Base-by-base conservation (phyloP, 1,140 invertebrate species). In the Papilio helenus region DNA sequence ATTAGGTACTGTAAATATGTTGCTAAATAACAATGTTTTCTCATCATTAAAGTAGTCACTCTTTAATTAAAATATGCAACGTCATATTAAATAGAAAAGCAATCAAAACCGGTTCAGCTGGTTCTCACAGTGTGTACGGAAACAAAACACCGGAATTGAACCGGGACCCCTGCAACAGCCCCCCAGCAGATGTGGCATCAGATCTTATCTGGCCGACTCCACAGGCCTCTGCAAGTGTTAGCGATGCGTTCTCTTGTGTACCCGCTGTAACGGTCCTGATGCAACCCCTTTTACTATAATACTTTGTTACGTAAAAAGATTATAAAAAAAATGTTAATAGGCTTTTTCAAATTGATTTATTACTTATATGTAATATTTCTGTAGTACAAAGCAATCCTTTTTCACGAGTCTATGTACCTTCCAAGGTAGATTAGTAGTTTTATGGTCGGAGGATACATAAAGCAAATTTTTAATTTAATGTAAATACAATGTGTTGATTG, bases 151-250 rank as follows among this genome's bases (percentile, higher is more conserved):
- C 88, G 89, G 90, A 90, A 88, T 89, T 82, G 86, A 88, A 89
- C 88, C 89, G 86, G 86, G 86, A 87, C 89, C 88, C 86, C 84
- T 85, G 84, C 23, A 68, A 26, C 26, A 26, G 80, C 80, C 79
- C 82, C 73, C 80, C 86, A 88, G 87, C 93, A 93, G 92, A 93
- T 93, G 93, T 89, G 89, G 86, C 84, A 77, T 71, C 76, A 91
- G 93, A 94, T 94, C 85, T 91, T 94, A 93, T 93, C 90, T 89
- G 71, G 83, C 74, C 80, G 73, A 55, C 76, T 86, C 90, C 84
- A 85, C 89, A 87, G 92, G 90, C 86, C 85, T 85, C 84, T 89
- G 89, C 83, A 85, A 89, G 87, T 90, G 88, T 88, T 94, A 86
- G 85, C 85, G 85, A 90, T 86, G 84, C 79, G 83, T 82, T 84